Evolutionary conservation across 2,888 invertebrate species (phyloP).

Genomic region (Aphidius colemani): DNA sequence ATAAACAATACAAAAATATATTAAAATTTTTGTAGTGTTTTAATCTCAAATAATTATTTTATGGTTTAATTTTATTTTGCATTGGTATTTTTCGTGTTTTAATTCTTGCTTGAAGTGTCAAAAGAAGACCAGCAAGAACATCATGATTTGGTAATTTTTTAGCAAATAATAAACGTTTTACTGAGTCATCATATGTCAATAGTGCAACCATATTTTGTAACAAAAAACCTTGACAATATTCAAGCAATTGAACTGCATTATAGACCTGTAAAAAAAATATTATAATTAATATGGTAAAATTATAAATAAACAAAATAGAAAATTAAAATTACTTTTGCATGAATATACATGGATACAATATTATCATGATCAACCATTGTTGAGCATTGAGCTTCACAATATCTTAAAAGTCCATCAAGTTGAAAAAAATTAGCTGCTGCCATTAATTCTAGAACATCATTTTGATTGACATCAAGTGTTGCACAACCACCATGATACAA

Average conservation of each 20-base stretch:
- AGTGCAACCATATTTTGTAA: constrained; percentile 94
- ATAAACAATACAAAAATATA: too few species aligned
- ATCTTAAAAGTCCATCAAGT: constrained; percentile 80
- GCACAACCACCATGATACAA: constrained; percentile 88
- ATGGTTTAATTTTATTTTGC: constrained; percentile 26
- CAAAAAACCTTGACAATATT: constrained; percentile 89
- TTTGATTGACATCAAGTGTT: constrained; percentile 75
- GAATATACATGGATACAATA: constrained; percentile 90
- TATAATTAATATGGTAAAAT: neutral
- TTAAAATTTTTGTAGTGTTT: neutral
- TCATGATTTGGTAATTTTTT: constrained; percentile 90
- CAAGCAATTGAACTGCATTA: constrained; percentile 82
- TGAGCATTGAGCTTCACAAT: constrained; percentile 85
- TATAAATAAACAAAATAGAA: neutral
- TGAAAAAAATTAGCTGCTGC: constrained; percentile 93
- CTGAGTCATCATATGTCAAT: constrained; percentile 87
- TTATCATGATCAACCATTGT: constrained; percentile 84
- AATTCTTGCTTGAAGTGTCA: constrained; percentile 81
- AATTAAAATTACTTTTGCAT: constrained; percentile 75
- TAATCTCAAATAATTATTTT: neutral
- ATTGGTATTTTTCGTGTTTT: constrained; percentile 65
- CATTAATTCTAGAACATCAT: constrained; percentile 85
- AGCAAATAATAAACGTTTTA: constrained; percentile 84
- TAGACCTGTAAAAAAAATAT: constrained; percentile 70
- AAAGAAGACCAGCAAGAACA: constrained; percentile 79